Percentiles rank a stretch among this genome's conserved stretches.
These are phyloP conservation scores for Chamaetylas fuelleborni DNA, from an alignment of 2,113 vertebrate species.

Conservation along the genomic window DNA sequence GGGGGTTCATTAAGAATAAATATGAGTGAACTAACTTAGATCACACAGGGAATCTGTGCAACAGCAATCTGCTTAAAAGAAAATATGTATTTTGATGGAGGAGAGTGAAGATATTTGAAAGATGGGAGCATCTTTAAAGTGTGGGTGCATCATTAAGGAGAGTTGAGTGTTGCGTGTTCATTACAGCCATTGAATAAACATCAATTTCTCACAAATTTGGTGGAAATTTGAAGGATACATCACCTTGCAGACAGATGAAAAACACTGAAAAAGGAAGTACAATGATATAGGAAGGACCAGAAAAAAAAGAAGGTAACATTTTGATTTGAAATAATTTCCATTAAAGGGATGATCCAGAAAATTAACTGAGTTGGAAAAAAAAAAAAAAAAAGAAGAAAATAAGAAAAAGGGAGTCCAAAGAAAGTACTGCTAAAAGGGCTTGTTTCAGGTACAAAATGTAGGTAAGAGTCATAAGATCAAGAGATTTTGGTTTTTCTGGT, in stretches of 20 bases:
- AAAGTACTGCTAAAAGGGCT: neutral
- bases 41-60: neutral
- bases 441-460: neutral
- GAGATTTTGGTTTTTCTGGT: neutral
- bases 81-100: neutral
- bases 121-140: neutral
- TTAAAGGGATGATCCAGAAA: neutral
- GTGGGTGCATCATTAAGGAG: neutral
- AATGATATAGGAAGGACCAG: neutral
- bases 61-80: neutral
- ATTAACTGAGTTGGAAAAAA: neutral
- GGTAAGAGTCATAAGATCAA: neutral
- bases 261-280: neutral
- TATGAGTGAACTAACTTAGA: neutral
- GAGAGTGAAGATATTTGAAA: neutral
- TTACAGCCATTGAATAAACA: neutral
- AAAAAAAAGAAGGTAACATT: neutral
- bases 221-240: neutral
- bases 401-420: rapidly evolving
- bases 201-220: neutral
- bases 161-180: neutral
- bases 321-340: neutral
- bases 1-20: neutral
- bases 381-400: neutral
- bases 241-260: neutral